Base-by-base conservation (phyloP, 2,888 invertebrate genomes). In the Melieria omissa region DNA sequence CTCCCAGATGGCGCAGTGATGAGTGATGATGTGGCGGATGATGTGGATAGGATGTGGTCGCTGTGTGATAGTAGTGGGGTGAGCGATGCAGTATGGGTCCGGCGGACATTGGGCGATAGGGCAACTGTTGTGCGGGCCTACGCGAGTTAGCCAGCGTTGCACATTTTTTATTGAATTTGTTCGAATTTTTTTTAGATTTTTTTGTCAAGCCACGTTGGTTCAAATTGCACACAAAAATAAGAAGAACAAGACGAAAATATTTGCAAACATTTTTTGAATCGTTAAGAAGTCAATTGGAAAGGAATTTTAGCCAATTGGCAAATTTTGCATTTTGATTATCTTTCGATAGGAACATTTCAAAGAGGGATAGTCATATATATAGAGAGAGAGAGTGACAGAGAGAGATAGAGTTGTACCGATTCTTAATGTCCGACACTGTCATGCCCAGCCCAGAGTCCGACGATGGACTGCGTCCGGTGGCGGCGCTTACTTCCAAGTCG, bases 361-460 rank as follows among this genome's bases (percentile, higher is more conserved):
- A 29, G 29, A 29, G 29, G 29, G 57, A 42, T 55, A 60, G 58
- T 62, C 12, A 10, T 46, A 68, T 57, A 61, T 42, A 66, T 54
- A 71, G 47, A 65, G 29, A 55, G 47, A 57, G 29, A 57, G 57
- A 7, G 14, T 52, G 52, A 58, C 58, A 49, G 29, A 60, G 49
- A 70, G 41, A 52, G 46, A 65, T 49, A 62, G 54, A 57, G 70
- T 62, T 74, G 79, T 89, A 92, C 92, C 92, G 92, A 90, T 90
- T 90, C 86, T 89, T 88, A 84, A 91, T 90, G 88, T 93, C 92
- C 88, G 76, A 73, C 88, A 95, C 92, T 87, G 93, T 94, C 89
- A 95, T 92, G 88, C 96, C 96, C 88, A 97, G 92, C 86, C 96
- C 96, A 88, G 96, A 96, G 91, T 96, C 96, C 89, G 96, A 96